A percentile compares a stretch with the other conserved stretches of the same genome.
Evolutionary conservation across 2,113 vertebrate genomes (phyloP).

Genomic region (Alexandromys fortis): DNA sequence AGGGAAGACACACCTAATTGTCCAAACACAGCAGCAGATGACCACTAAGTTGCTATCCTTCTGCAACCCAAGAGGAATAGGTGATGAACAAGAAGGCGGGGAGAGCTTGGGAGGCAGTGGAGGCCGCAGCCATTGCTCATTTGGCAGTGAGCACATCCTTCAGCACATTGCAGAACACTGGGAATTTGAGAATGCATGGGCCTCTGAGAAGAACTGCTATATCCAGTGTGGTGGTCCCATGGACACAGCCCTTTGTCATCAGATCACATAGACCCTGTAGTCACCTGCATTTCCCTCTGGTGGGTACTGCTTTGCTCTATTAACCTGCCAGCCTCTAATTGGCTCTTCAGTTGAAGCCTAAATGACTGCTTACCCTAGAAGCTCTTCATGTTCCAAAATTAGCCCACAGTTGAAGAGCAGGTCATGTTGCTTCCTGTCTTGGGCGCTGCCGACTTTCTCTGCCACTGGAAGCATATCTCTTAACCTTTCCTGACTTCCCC

Average conservation of each 20-base stretch:
- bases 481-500: conserved; percentile 69
- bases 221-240: neutral
- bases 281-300: neutral
- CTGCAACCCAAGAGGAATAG: neutral
- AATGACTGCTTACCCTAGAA: conserved; percentile 29
- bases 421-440: conserved; percentile 38
- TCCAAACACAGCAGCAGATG: neutral
- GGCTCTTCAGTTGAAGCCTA: conserved; percentile 18
- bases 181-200: neutral
- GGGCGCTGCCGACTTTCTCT: conserved; percentile 14
- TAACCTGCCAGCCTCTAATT: neutral
- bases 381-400: conserved; percentile 51
- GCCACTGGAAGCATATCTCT: conserved; percentile 42
- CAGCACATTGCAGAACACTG: neutral
- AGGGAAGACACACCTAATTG: neutral
- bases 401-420: neutral
- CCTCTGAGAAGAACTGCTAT: neutral
- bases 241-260: neutral
- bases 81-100: neutral
- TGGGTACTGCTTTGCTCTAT: neutral
- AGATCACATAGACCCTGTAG: neutral
- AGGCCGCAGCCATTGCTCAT: neutral
- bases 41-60: neutral
- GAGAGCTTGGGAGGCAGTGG: neutral
- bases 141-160: neutral